Conservation (phyloP, 2,888 invertebrate genomes). For the Leistus spinibarbis region DNA sequence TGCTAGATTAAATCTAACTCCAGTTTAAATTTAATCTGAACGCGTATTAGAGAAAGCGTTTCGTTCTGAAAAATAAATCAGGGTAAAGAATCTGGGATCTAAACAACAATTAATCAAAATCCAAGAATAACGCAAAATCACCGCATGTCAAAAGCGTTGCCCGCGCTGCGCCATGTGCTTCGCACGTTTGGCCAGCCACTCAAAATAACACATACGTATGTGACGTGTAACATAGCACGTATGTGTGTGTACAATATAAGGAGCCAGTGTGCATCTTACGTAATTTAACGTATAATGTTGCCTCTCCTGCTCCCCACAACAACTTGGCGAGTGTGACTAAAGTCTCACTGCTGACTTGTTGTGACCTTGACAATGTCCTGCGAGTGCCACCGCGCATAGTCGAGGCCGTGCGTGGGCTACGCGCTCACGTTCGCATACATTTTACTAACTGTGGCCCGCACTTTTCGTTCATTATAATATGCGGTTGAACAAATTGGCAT, state of each 20-base stretch:
- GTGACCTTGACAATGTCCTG: conserved; percentile 29
- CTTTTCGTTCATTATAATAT: background rate
- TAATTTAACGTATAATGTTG: background rate
- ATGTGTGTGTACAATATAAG: too few relatives aligned
- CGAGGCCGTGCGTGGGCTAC: conserved; percentile 2
- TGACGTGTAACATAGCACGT: background rate
- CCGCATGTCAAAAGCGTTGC: background rate
- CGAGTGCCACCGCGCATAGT: background rate
- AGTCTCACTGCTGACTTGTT: background rate
- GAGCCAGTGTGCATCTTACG: background rate
- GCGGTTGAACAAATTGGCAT: background rate
- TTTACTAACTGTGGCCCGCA: background rate
- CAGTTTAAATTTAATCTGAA: too few relatives aligned
- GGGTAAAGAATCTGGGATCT: background rate
- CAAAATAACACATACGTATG: background rate
- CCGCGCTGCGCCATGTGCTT: background rate
- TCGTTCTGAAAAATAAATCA: background rate
- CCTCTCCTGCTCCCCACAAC: background rate
- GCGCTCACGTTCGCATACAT: background rate
- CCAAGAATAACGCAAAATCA: background rate
- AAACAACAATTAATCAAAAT: background rate
- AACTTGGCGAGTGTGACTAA: background rate
- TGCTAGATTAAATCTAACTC: too few relatives aligned
- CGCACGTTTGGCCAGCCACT: background rate
- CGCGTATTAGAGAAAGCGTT: too few relatives aligned